Evolutionary conservation across 2,888 invertebrate genomes (phyloP), one percentile per base, ranked within the genome.

Genomic region (Marasmarcha lunaedactyla): DNA sequence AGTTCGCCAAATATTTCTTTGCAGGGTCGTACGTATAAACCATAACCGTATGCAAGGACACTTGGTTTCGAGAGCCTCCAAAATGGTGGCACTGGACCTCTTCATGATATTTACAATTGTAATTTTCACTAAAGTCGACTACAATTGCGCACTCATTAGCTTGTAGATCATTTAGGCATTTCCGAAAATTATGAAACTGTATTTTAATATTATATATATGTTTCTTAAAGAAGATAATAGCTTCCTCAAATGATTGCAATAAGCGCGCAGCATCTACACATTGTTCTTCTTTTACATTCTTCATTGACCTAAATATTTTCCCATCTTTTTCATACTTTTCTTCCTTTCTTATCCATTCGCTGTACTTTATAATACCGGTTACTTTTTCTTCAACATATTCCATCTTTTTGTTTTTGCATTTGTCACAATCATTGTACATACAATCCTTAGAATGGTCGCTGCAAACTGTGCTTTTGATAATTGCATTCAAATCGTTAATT

Each of bases 311-410:
- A n/a, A n/a, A n/a, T n/a, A n/a, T n/a, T n/a, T n/a, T n/a, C 45
- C 47, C 41, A 42, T 37, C 35, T 42, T 42, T 38, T 20, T 26
- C 33, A 10, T 37, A 36, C 12, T n/a, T n/a, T n/a, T n/a, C n/a
- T n/a, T n/a, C n/a, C n/a, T n/a, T n/a, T n/a, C n/a, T n/a, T n/a
- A n/a, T n/a, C n/a, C n/a, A n/a, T n/a, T n/a, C n/a, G n/a, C n/a
- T n/a, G n/a, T n/a, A n/a, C n/a, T n/a, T n/a, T n/a, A n/a, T n/a
- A n/a, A n/a, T n/a, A n/a, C n/a, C n/a, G n/a, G n/a, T n/a, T n/a
- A n/a, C n/a, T n/a, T 35, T 35, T 35, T 35, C 35, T 12, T 35
- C 12, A 12, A 35, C 35, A 35, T 35, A 35, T 35, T 35, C 14
- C 9, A 35, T 14, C 35, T 35, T 35, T n/a, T 35, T 35, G 35